These are phyloP conservation scores for Euspilapteryx auroguttella DNA, from an alignment of 2,888 invertebrate genomes.

Conservation along the genomic window DNA sequence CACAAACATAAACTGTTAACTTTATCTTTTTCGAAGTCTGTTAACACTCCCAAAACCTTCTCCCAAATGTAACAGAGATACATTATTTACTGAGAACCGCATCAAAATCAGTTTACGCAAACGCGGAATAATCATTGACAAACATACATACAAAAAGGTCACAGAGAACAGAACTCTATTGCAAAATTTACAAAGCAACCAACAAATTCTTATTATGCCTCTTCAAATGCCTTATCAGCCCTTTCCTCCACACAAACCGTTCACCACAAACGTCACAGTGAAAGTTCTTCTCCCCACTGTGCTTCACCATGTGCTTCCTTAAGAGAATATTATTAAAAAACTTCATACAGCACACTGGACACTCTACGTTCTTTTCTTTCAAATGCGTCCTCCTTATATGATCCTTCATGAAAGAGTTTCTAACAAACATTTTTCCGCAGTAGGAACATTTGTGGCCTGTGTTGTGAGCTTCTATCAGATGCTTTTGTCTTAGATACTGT, in stretches of 20 bases:
- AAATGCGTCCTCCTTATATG: slow-evolving; percentile 42
- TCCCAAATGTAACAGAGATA: too few species aligned
- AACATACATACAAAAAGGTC: too few species aligned
- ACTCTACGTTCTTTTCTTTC: slow-evolving; percentile 46
- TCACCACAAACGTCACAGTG: slow-evolving; percentile 64
- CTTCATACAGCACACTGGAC: slow-evolving; percentile 42
- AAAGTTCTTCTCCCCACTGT: too few species aligned
- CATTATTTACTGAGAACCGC: too few species aligned
- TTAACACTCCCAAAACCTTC: too few species aligned
- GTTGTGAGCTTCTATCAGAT: slow-evolving; percentile 53
- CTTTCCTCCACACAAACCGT: slow-evolving; percentile 63
- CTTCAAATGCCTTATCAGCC: slow-evolving; percentile 59
- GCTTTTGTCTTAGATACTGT: slow-evolving; percentile 51
- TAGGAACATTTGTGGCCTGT: slow-evolving; percentile 43
- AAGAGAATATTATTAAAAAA: slow-evolving; percentile 45
- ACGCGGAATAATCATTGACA: too few species aligned
- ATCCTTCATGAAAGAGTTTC: slow-evolving; percentile 40
- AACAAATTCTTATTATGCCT: slow-evolving; percentile 31
- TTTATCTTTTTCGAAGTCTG: too few species aligned
- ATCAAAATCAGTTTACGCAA: too few species aligned
- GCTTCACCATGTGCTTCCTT: slow-evolving; percentile 43
- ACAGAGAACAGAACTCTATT: too few species aligned
- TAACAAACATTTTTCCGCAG: slow-evolving; percentile 39
- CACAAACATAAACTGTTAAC: too few species aligned
- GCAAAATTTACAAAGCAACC: too few species aligned